phyloP scores from a whole-genome alignment of 2,888 invertebrate species.

The Volucella inanis region DNA sequence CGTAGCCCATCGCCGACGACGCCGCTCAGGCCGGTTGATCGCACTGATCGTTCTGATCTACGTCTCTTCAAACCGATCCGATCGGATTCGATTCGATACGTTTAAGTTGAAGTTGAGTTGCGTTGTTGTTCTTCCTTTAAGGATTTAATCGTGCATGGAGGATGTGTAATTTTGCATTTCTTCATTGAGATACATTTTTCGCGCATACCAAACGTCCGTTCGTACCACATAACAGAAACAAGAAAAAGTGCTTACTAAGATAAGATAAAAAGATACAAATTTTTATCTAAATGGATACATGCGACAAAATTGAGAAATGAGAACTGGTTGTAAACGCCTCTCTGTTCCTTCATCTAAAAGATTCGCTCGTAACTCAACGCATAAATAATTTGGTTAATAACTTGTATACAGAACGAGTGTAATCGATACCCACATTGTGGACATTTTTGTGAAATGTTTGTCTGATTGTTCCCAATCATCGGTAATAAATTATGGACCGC shows the following conservation, averaged over 20 bases:
- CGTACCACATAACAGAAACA: slow-evolving; percentile 14
- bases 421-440: slow-evolving; percentile 42
- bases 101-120: too few species aligned
- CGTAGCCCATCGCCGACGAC: slow-evolving; percentile 8
- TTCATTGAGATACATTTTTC: slow-evolving; percentile 57
- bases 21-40: slow-evolving; percentile 10
- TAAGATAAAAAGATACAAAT: slow-evolving; percentile 68
- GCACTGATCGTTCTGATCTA: slow-evolving; percentile 31
- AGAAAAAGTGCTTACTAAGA: slow-evolving; percentile 15
- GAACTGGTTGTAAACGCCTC: slow-evolving; percentile 31
- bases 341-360: not conserved
- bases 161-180: slow-evolving; percentile 65
- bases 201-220: slow-evolving; percentile 39
- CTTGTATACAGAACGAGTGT: slow-evolving; percentile 27
- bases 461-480: slow-evolving; percentile 39
- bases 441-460: slow-evolving; percentile 51
- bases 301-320: slow-evolving; percentile 44
- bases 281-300: slow-evolving; percentile 65
- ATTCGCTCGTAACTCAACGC: not conserved
- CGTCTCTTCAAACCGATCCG: slow-evolving; percentile 19
- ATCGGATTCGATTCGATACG: slow-evolving; percentile 6
- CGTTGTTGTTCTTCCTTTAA: slow-evolving; percentile 31
- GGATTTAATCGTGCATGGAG: slow-evolving; percentile 65
- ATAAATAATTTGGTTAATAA: slow-evolving; percentile 35
- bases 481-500: slow-evolving; percentile 44